Percentiles rank a stretch among this genome's conserved stretches.
Evolutionary conservation across 2,113 vertebrate species (phyloP).

Genomic region (Indri indri): DNA sequence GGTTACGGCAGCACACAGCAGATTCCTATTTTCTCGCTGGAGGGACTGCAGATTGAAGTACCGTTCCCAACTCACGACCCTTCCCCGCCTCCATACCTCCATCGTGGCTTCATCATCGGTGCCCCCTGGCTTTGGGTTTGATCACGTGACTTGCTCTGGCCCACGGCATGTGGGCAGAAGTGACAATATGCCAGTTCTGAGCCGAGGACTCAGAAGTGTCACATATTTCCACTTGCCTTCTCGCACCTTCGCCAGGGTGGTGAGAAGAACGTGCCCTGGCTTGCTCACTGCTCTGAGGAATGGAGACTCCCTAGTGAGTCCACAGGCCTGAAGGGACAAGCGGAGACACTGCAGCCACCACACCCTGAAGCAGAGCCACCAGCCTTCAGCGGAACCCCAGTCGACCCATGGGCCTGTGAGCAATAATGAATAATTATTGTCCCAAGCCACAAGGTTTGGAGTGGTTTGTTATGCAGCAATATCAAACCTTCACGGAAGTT

Average conservation of each 20-base stretch:
- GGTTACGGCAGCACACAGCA: background rate
- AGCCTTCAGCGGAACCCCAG: background rate
- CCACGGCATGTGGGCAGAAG: background rate
- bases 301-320: background rate
- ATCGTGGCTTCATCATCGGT: background rate
- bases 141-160: background rate
- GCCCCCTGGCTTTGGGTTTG: background rate
- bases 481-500: background rate
- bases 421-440: background rate
- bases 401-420: background rate
- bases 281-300: background rate
- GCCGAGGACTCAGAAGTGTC: background rate
- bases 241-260: background rate
- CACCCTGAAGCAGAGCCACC: background rate
- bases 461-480: background rate
- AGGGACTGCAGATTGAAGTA: background rate
- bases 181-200: background rate
- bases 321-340: background rate
- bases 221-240: background rate
- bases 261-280: background rate
- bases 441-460: background rate
- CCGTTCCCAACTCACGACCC: background rate
- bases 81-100: background rate
- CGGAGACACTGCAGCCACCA: fast-evolving
- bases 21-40: background rate